Evolutionary conservation across 30 jellyfish, hydroid and myxozoan genomes (phyloP).

Genomic region (Hydractinia echinata): DNA sequence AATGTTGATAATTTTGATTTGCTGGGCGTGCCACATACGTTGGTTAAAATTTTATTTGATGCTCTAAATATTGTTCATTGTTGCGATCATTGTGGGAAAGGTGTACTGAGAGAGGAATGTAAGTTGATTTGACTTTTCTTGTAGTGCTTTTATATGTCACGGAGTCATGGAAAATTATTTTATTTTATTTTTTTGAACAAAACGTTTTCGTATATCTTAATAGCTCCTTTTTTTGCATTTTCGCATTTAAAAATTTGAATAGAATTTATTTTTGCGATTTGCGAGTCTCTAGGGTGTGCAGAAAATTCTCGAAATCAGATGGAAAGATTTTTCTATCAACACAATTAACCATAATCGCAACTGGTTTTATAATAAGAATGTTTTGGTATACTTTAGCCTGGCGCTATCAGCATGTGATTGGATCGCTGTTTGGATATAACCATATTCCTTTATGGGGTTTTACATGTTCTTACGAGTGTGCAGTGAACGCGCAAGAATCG

Average conservation of each 20-base stretch:
- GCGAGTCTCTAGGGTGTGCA: too few relatives aligned
- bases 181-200: too few relatives aligned
- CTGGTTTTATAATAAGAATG: too few relatives aligned
- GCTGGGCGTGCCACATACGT: not conserved
- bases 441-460: not conserved
- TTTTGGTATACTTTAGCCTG: not conserved
- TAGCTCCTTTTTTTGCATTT: too few relatives aligned
- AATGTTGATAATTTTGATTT: not conserved
- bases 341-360: too few relatives aligned
- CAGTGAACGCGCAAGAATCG: not conserved
- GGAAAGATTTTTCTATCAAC: too few relatives aligned
- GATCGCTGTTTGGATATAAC: not conserved
- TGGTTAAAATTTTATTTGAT: not conserved
- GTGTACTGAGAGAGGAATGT: conserved; percentile 3
- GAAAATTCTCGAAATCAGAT: too few relatives aligned
- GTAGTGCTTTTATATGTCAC: too few relatives aligned
- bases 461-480: conserved; percentile 4
- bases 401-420: not conserved
- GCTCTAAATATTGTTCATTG: not conserved
- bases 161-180: too few relatives aligned
- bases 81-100: conserved; percentile 5
- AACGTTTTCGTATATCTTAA: too few relatives aligned
- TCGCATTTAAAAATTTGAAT: too few relatives aligned
- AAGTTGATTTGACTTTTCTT: not conserved
- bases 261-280: too few relatives aligned